A percentile compares a stretch with the other conserved stretches of the same genome.
phyloP scores from a whole-genome alignment of 2,113 vertebrate genomes.

The Maccullochella peelii region DNA sequence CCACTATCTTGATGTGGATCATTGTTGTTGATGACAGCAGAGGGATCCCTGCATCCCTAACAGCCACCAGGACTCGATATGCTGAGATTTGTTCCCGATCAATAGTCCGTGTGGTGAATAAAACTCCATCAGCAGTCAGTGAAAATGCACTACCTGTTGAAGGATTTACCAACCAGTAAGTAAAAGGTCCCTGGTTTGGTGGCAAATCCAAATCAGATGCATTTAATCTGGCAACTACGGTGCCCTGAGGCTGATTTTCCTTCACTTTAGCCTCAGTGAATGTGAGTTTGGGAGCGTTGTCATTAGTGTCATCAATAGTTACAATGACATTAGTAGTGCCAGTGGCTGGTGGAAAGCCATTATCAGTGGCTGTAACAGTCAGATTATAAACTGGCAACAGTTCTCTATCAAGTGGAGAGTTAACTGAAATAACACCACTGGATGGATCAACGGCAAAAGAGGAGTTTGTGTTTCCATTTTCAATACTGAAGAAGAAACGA shows the following conservation, averaged over 20 bases:
- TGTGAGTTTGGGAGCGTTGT: conserved; percentile 78
- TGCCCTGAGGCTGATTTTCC: conserved; percentile 84
- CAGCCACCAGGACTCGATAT: conserved; percentile 71
- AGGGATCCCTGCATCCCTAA: conserved; percentile 82
- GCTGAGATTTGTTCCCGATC: conserved; percentile 76
- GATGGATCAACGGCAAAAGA: conserved; percentile 79
- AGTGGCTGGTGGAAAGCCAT: conserved; percentile 78
- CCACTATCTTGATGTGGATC: conserved; percentile 77
- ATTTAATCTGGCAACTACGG: conserved; percentile 74
- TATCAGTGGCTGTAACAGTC: conserved; percentile 80
- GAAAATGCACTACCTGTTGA: conserved; percentile 66
- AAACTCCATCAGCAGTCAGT: conserved; percentile 79
- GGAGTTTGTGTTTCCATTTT: conserved; percentile 77
- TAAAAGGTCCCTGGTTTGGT: conserved; percentile 84
- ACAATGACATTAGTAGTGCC: conserved; percentile 78
- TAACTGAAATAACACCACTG: conserved; percentile 77
- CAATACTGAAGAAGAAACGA: conserved; percentile 76
- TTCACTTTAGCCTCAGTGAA: conserved; percentile 68
- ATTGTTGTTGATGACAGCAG: conserved; percentile 76
- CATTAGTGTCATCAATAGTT: conserved; percentile 80
- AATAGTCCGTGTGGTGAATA: conserved; percentile 73
- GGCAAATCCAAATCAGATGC: conserved; percentile 81
- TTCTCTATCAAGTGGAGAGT: conserved; percentile 81
- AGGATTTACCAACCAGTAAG: conserved; percentile 77
- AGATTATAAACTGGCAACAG: conserved; percentile 81